These are phyloP conservation scores for Andrena flavipes DNA, from an alignment of 2,888 invertebrate genomes.

Conservation along the genomic window DNA sequence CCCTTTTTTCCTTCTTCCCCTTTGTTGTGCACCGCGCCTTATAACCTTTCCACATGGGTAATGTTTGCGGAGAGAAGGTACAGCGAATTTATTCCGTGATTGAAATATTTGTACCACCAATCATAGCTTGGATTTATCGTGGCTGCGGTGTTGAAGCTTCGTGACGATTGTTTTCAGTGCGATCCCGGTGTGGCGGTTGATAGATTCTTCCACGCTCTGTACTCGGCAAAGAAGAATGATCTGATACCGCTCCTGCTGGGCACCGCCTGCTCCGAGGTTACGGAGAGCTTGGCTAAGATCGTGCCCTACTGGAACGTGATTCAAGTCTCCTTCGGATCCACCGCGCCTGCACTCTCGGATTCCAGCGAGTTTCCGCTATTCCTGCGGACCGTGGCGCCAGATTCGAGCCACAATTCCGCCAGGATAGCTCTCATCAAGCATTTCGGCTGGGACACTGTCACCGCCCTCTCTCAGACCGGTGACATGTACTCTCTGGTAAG, in stretches of 20 bases:
- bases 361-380: conserved; percentile 95
- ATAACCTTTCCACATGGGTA: conserved; percentile 25
- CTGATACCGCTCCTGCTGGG: conserved; percentile 93
- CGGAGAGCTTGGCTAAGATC: conserved; percentile 95
- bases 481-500: conserved; percentile 92
- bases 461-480: conserved; percentile 94
- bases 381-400: conserved; percentile 95
- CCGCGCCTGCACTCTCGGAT: conserved; percentile 95
- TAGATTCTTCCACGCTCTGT: conserved; percentile 96
- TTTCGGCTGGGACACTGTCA: conserved; percentile 95
- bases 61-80: too few relatives aligned
- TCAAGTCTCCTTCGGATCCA: conserved; percentile 96
- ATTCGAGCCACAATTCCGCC: conserved; percentile 95
- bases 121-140: not conserved
- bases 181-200: conserved; percentile 96
- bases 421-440: conserved; percentile 92
- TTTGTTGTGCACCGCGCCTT: conserved; percentile 28
- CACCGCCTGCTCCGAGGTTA: conserved; percentile 96
- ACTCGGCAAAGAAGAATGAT: conserved; percentile 90
- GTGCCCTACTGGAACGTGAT: conserved; percentile 97
- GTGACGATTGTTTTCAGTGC: conserved; percentile 88
- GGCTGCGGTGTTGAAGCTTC: not conserved
- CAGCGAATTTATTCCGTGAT: not conserved
- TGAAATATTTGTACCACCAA: not conserved
- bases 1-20: conserved; percentile 17